These are phyloP conservation scores for Salpingus planirostris DNA, from an alignment of 2,888 invertebrate species.

Conservation along the genomic window DNA sequence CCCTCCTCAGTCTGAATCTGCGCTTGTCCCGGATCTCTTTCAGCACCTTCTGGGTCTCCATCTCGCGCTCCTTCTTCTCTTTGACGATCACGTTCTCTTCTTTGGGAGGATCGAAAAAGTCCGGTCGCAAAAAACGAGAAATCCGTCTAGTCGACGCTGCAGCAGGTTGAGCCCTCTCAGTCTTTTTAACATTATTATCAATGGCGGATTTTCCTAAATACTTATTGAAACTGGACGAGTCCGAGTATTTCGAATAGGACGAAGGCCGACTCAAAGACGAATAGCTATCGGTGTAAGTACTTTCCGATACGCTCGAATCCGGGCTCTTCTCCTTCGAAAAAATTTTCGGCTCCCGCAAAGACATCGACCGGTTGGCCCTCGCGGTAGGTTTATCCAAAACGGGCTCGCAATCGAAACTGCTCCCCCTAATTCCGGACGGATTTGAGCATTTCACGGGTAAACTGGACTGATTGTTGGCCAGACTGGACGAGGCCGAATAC, in stretches of 20 bases:
- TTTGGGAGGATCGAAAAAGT: slow-evolving; percentile 60
- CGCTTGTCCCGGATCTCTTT: slow-evolving; percentile 59
- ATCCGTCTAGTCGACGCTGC: slow-evolving; percentile 44
- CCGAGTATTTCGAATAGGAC: slow-evolving; percentile 19
- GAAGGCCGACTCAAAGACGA: slow-evolving; percentile 11
- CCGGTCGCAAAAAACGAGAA: slow-evolving; percentile 67
- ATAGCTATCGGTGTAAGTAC: slow-evolving; percentile 20
- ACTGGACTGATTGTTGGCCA: slow-evolving; percentile 19
- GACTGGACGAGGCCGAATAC: neutral
- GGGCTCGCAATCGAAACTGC: slow-evolving; percentile 22
- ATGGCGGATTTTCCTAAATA: slow-evolving; percentile 20
- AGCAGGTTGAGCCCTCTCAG: slow-evolving; percentile 19
- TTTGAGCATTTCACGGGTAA: slow-evolving; percentile 27
- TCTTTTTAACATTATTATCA: slow-evolving; percentile 29
- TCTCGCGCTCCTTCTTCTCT: slow-evolving; percentile 55
- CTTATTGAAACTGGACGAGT: slow-evolving; percentile 24
- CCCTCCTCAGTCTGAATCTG: slow-evolving; percentile 31
- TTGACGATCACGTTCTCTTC: slow-evolving; percentile 60
- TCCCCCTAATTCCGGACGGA: slow-evolving; percentile 23
- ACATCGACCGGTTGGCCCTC: slow-evolving; percentile 24
- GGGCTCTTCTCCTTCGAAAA: slow-evolving; percentile 27
- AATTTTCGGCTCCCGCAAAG: slow-evolving; percentile 25
- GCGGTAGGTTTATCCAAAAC: slow-evolving; percentile 21
- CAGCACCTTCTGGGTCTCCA: slow-evolving; percentile 58
- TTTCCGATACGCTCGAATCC: slow-evolving; percentile 35